Evolutionary conservation across 1,140 invertebrate species (phyloP), one percentile per base, ranked within the genome.

Genomic region (Temnothorax longispinosus): DNA sequence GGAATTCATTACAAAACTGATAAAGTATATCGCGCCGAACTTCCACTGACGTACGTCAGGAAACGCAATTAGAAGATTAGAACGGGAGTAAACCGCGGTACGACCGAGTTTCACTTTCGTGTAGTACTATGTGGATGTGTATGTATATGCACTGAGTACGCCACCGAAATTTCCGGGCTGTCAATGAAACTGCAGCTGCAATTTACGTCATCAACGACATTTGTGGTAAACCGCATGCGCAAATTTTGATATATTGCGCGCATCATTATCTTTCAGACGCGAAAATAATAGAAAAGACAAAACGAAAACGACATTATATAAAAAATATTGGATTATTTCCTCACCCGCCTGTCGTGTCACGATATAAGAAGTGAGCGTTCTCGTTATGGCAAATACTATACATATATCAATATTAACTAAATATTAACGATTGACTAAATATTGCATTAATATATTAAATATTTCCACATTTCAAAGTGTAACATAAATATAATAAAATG

Each of bases 21-120:
- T 74, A 56, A 84, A 87, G 58, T 84, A 74, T 47, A 87, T 54
- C 58, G 21, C 35, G 18, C 47, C 47, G 10, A 41, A 54, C 11
- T 47, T 18, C 15, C 35, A 64, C 15, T 82, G 60, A 67, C 80
- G 11, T 56, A 60, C 18, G 60, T 84, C n/a, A 38, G 69, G n/a
- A 87, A 84, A 62, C 32, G 50, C 86, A 87, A 84, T 84, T 84
- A 84, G 47, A 64, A 87, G 64, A 87, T 87, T 84, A 84, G 77
- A 81, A 87, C 67, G 15, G 41, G 32, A 84, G 69, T 74, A 44
- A 87, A 87, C 80, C 54, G 52, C 54, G 50, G 18, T 44, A 65
- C 44, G 32, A 71, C 44, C 86, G 56, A 82, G 35, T 87, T 65
- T 62, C 65, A 52, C 67, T 78, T 52, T 78, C 47, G 35, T 62